Evolutionary conservation across 2,888 invertebrate genomes (phyloP), one percentile per base, ranked within the genome.

Genomic region (Cosmorhoe ocellata): DNA sequence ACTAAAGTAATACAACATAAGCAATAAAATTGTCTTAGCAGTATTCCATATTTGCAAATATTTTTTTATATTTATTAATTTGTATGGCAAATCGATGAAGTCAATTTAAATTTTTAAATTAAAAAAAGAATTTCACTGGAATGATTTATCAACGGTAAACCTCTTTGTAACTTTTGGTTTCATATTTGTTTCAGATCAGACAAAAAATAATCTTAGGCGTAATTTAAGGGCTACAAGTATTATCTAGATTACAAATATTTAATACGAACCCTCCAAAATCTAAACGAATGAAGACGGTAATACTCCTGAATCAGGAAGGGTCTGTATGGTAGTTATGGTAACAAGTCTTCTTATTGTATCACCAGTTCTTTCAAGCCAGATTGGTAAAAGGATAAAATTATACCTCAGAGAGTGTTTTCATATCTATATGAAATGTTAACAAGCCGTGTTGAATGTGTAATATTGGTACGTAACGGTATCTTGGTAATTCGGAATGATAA

Each of bases 161-260:
- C 24, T 10, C 4, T 24, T 24, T 5, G 12, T 52, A 36, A 52
- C 31, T 22, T 33, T 39, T 8, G 3, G 26, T 39, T 47, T 49
- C 33, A 9, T 37, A 24, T 53, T 48, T 53, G 53, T 53, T 53
- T 41, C 53, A 53, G 53, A 32, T 53, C 14, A 12, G n/a, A 27
- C 2, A 9, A 14, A 11, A 5, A 36, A 7, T 46, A 44, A 43
- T 18, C 7, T 5, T 12, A 7, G 11, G 10, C 14, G n/a, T 9
- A 14, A 39, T 24, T 2, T 30, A 39, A 9, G 6, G 27, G 24
- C 6, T 6, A 24, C 24, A 7, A 24, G 5, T 18, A 18, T 18
- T 18, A 18, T 18, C 2, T 18, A 18, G 5, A 18, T n/a, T n/a
- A n/a, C n/a, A 18, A 4, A 18, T 1, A 13, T 28, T n/a, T 10